Evolutionary conservation across 64 coral and sea anemone genomes (phyloP).

Genomic region (Montipora sp.): DNA sequence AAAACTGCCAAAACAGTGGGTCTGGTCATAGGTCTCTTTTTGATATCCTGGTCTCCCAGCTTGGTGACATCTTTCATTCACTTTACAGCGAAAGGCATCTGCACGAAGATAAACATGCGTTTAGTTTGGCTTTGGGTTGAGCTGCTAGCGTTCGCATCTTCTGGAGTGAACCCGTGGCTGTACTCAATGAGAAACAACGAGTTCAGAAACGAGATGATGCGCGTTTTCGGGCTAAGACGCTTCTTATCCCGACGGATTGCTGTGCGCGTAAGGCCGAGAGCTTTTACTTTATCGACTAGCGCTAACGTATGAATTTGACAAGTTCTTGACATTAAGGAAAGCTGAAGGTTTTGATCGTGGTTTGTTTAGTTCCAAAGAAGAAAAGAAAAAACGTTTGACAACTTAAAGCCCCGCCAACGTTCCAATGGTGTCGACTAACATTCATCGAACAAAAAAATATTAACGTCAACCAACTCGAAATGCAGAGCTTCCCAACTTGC

Average conservation of each 20-base stretch:
- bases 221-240: not conserved
- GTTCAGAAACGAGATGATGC: conserved; percentile 16
- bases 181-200: conserved; percentile 17
- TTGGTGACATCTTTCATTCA: conserved; percentile 37
- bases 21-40: conserved; percentile 11
- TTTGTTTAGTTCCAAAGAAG: too few species aligned
- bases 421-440: too few species aligned
- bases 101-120: not conserved
- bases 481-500: too few species aligned
- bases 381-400: too few species aligned
- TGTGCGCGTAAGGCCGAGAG: not conserved
- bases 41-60: conserved; percentile 9
- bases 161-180: conserved; percentile 35
- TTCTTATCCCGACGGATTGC: not conserved
- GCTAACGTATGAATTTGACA: not conserved
- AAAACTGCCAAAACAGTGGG: conserved; percentile 19
- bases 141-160: conserved; percentile 31
- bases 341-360: too few species aligned
- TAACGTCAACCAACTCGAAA: too few species aligned
- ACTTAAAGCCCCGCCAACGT: too few species aligned
- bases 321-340: not conserved
- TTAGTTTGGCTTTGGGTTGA: conserved; percentile 31
- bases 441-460: too few species aligned
- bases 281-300: not conserved
- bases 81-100: not conserved